Evolutionary conservation across 2,888 invertebrate species (phyloP).

Genomic region (Tromatobia lineatoria): DNA sequence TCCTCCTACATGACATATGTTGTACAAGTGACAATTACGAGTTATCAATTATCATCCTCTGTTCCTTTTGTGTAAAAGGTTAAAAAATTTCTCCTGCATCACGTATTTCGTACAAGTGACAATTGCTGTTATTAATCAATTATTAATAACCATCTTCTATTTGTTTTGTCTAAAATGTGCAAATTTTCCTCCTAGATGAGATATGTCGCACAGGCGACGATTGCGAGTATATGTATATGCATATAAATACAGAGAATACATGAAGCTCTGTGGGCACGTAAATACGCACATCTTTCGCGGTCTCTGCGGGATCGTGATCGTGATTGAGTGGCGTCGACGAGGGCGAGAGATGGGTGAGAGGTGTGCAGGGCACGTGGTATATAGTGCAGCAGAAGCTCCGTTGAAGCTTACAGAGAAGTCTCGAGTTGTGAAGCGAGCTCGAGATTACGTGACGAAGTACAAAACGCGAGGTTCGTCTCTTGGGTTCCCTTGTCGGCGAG

Average conservation of each 20-base stretch:
- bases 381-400: neutral
- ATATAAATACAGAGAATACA: neutral
- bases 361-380: slow-evolving; percentile 15
- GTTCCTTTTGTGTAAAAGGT: neutral
- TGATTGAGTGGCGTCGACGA: slow-evolving; percentile 21
- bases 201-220: neutral
- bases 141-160: too few species aligned
- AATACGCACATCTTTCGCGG: slow-evolving; percentile 7
- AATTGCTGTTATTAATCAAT: too few species aligned
- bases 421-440: slow-evolving; percentile 3
- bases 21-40: neutral
- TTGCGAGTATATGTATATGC: neutral
- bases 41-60: neutral
- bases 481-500: slow-evolving; percentile 65
- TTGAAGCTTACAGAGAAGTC: slow-evolving; percentile 1
- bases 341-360: slow-evolving; percentile 29
- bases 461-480: slow-evolving; percentile 37
- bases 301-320: slow-evolving; percentile 20
- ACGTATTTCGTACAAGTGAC: neutral
- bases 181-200: neutral
- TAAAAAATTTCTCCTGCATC: neutral
- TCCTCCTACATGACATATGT: too few species aligned
- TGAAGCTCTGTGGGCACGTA: neutral
- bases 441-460: slow-evolving; percentile 50
- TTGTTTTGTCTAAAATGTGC: neutral